A percentile compares a stretch with the other conserved stretches of the same genome.
Evolutionary conservation across 2,113 vertebrate species (phyloP).

Genomic region (Dasyprocta punctata): DNA sequence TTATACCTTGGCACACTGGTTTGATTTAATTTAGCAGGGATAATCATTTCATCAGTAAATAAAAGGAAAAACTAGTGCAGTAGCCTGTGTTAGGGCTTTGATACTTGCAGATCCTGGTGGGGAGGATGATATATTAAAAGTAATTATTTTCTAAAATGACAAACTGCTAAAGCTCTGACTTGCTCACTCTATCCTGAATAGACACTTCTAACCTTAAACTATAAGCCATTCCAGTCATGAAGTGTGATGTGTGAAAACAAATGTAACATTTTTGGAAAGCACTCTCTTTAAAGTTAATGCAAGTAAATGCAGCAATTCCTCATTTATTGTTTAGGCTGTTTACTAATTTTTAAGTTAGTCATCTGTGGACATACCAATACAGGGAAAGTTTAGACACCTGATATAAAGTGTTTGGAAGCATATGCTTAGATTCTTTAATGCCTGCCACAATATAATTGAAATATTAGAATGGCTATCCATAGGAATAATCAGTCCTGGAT

Average conservation of each 20-base stretch:
- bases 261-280: slow-evolving; percentile 90
- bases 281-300: slow-evolving; percentile 91
- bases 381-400: slow-evolving; percentile 92
- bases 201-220: slow-evolving; percentile 95
- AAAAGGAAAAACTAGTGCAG: slow-evolving; percentile 90
- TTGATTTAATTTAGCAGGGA: slow-evolving; percentile 95
- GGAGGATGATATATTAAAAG: slow-evolving; percentile 86
- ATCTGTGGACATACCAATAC: slow-evolving; percentile 94
- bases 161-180: slow-evolving; percentile 95
- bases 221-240: slow-evolving; percentile 94
- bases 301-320: slow-evolving; percentile 96
- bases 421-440: slow-evolving; percentile 93
- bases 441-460: slow-evolving; percentile 96
- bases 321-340: slow-evolving; percentile 97
- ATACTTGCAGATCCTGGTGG: slow-evolving; percentile 90
- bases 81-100: slow-evolving; percentile 94
- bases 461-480: slow-evolving; percentile 98
- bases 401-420: slow-evolving; percentile 90
- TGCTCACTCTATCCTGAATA: slow-evolving; percentile 99
- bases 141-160: slow-evolving; percentile 83
- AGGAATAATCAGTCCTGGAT: slow-evolving; percentile 90
- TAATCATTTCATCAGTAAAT: slow-evolving; percentile 98
- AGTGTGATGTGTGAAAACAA: slow-evolving; percentile 91
- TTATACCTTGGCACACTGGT: slow-evolving; percentile 99
- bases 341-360: slow-evolving; percentile 94